A percentile compares a stretch with the other conserved stretches of the same genome.
These are phyloP conservation scores for Punctoribates punctum DNA, from an alignment of 2,888 invertebrate genomes.

Conservation along the genomic window DNA sequence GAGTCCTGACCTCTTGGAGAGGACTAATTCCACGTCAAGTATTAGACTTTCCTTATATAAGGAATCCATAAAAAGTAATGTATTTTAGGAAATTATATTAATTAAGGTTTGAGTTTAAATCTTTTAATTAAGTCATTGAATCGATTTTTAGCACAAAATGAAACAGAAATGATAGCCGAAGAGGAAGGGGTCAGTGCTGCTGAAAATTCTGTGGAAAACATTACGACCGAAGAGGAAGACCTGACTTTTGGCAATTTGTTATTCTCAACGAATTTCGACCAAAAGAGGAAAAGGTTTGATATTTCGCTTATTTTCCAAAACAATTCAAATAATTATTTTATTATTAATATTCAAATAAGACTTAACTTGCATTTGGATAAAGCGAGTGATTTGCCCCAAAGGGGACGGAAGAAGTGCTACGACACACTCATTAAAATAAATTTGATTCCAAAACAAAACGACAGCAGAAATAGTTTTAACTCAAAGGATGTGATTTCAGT, in stretches of 20 bases:
- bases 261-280: constrained; percentile 43
- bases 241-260: constrained; percentile 41
- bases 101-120: not conserved
- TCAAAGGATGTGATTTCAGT: constrained; percentile 47
- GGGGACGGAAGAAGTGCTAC: constrained; percentile 49
- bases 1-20: not conserved
- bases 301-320: not conserved
- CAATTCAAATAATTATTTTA: not conserved
- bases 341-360: constrained; percentile 15
- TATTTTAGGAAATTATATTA: not conserved
- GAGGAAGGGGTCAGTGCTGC: not conserved
- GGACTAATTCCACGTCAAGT: constrained; percentile 7
- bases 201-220: not conserved
- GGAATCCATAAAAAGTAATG: not conserved
- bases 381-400: constrained; percentile 50
- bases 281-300: constrained; percentile 42
- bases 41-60: constrained; percentile 18
- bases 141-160: not conserved
- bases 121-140: not conserved
- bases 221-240: not conserved
- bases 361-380: constrained; percentile 48
- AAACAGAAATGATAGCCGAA: not conserved
- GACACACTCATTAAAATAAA: constrained; percentile 50
- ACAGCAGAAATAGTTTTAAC: constrained; percentile 45
- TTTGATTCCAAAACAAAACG: constrained; percentile 42